Conservation (phyloP, 2,888 invertebrate genomes). For the Globia sparganii region DNA sequence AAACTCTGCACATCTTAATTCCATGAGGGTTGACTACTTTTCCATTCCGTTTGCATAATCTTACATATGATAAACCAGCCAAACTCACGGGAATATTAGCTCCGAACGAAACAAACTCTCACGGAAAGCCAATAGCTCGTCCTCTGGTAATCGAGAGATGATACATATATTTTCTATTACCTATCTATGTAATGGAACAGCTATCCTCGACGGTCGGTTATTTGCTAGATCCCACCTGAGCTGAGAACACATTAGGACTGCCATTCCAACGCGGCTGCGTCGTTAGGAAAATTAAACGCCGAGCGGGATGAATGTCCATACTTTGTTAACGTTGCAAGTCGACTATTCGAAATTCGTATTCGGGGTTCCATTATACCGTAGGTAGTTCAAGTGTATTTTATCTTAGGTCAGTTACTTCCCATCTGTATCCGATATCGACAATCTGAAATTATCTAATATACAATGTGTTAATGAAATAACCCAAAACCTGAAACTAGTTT, state of each 20-base stretch:
- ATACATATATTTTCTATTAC: not conserved
- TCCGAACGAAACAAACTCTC: not conserved
- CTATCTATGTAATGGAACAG: slow-evolving; percentile 28
- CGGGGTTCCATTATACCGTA: not conserved
- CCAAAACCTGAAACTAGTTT: too few species aligned
- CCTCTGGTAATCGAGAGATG: not conserved
- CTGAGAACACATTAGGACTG: slow-evolving; percentile 38
- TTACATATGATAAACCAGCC: not conserved
- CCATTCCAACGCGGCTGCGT: slow-evolving; percentile 38
- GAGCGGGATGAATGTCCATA: slow-evolving; percentile 17
- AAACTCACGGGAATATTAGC: not conserved
- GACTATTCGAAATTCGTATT: slow-evolving; percentile 5
- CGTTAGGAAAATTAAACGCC: slow-evolving; percentile 50
- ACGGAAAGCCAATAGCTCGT: slow-evolving; percentile 1
- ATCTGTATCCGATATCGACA: not conserved
- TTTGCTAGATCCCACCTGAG: slow-evolving; percentile 49
- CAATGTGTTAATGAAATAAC: too few species aligned
- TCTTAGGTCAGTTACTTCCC: not conserved
- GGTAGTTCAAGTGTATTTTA: not conserved
- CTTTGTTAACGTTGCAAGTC: slow-evolving; percentile 23
- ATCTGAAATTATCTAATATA: too few species aligned
- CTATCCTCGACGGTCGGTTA: slow-evolving; percentile 13
- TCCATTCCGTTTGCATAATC: not conserved
- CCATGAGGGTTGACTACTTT: too few species aligned
- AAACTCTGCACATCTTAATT: not conserved